Percentiles rank a stretch among this genome's conserved stretches.
Evolutionary conservation across 1,140 invertebrate genomes (phyloP).

Genomic region (Sycobia sp.): DNA sequence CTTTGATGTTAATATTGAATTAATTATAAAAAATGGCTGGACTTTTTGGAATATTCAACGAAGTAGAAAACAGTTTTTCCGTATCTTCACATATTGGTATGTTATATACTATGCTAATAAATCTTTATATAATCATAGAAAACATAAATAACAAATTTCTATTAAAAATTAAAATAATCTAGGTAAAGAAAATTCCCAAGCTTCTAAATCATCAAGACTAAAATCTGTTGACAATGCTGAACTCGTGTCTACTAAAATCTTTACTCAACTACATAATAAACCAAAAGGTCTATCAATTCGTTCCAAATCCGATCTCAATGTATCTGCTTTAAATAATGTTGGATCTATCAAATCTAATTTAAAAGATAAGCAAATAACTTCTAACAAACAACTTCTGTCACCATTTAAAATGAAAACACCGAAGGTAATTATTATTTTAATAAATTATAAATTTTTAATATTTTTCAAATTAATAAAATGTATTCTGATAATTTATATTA

Average conservation of each 20-base stretch:
- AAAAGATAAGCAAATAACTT: slow-evolving; percentile 27
- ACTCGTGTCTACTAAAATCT: slow-evolving; percentile 22
- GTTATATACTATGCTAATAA: neutral
- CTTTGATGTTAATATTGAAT: neutral
- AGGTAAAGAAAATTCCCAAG: slow-evolving; percentile 24
- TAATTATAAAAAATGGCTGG: slow-evolving; percentile 40
- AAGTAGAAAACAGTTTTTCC: slow-evolving; percentile 2
- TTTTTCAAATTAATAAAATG: neutral
- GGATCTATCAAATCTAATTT: slow-evolving; percentile 10
- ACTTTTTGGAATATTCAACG: slow-evolving; percentile 43
- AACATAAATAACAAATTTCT: too few relatives aligned
- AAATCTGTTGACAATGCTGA: slow-evolving; percentile 21
- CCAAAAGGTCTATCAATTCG: slow-evolving; percentile 46
- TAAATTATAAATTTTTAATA: too few relatives aligned
- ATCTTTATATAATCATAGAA: neutral
- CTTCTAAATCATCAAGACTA: slow-evolving; percentile 13
- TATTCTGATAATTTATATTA: neutral
- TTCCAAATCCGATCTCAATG: slow-evolving; percentile 43
- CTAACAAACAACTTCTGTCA: slow-evolving; percentile 23
- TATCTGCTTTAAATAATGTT: neutral
- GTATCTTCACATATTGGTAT: slow-evolving; percentile 3
- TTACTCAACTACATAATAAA: slow-evolving; percentile 19
- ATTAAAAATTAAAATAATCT: too few relatives aligned
- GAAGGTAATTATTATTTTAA: slow-evolving; percentile 37
- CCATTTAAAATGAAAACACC: slow-evolving; percentile 17